Base-by-base conservation (phyloP, 2,113 vertebrate species). In the Dipodomys spectabilis region DNA sequence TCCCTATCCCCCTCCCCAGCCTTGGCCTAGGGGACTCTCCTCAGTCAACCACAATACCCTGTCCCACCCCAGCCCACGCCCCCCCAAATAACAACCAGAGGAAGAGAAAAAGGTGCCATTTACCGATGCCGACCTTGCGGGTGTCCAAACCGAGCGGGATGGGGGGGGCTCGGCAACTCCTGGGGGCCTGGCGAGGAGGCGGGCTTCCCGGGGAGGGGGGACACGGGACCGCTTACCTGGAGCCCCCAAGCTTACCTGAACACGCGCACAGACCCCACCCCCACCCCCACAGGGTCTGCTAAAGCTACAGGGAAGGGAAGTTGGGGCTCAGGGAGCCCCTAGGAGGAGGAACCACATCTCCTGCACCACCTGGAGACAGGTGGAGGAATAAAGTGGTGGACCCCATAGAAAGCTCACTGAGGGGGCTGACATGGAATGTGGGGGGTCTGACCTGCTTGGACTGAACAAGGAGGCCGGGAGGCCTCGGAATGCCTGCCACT, bases 101-200 rank as follows among this genome's bases (percentile, higher is more conserved):
- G 96, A 97, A 96, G 94, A 97, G 94, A 97, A 96, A 97, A 97
- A 97, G 95, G 96, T 97, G 97, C 96, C 96, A 97, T 97, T 97
- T 97, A 97, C 97, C 97, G 96, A 96, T 96, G 97, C 97, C 95
- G 90, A 96, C 96, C 96, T 96, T 97, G 97, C 97, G 97, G 96
- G 97, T 96, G 97, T 97, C 97, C 97, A 96, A 96, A 97, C 96
- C 97, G 96, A 97, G 97, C 97, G 97, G 97, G 96, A 95, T 96
- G 92, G 97, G 97, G 97, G 96, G 96, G 97, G 97, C 96, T 94
- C 96, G 96, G 97, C 96, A 97, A 96, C 96, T 97, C 97, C 97
- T 96, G 97, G 97, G 97, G 97, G 97, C 96, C 96, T 97, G 97
- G 97, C 96, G 97, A 95, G 96, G 96, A 97, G 96, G 97, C 97